A percentile compares a stretch with the other conserved stretches of the same genome.
Evolutionary conservation across 2,888 invertebrate genomes (phyloP).

Genomic region (Scelioninae gen. 2): DNA sequence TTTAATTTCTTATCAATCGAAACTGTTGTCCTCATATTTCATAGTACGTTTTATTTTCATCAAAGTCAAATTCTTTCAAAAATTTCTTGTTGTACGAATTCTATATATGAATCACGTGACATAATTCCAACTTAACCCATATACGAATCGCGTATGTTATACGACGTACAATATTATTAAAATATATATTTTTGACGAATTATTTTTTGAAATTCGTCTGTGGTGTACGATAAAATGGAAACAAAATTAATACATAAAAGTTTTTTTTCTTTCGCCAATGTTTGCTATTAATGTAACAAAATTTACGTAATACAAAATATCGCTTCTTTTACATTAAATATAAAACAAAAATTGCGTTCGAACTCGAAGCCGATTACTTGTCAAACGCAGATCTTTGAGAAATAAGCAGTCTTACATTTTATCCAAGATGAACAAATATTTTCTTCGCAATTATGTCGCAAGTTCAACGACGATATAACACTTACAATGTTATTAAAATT

Average conservation of each 20-base stretch:
- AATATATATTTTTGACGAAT: conserved; percentile 1
- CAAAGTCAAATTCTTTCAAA: no score
- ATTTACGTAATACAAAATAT: conserved; percentile 17
- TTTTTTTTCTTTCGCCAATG: background rate
- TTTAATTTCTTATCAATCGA: no score
- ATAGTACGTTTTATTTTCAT: background rate
- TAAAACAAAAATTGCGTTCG: no score
- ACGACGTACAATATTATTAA: background rate
- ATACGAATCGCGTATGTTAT: conserved; percentile 6
- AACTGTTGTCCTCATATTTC: no score
- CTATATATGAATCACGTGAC: background rate
- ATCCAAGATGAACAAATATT: no score
- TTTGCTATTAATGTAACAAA: background rate
- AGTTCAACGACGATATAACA: no score
- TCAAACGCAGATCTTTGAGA: no score
- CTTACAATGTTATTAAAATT: no score
- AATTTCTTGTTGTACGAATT: background rate
- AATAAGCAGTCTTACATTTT: no score
- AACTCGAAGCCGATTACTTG: no score
- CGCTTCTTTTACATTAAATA: no score
- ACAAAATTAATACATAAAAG: background rate
- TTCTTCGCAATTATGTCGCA: no score
- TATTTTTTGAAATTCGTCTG: background rate
- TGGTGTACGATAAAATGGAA: background rate
- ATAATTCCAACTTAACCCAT: conserved; percentile 23